Evolutionary conservation across 2,797 vertebrate species (phyloP), one percentile per base, ranked within the genome.

Genomic region (Tapirus indicus): DNA sequence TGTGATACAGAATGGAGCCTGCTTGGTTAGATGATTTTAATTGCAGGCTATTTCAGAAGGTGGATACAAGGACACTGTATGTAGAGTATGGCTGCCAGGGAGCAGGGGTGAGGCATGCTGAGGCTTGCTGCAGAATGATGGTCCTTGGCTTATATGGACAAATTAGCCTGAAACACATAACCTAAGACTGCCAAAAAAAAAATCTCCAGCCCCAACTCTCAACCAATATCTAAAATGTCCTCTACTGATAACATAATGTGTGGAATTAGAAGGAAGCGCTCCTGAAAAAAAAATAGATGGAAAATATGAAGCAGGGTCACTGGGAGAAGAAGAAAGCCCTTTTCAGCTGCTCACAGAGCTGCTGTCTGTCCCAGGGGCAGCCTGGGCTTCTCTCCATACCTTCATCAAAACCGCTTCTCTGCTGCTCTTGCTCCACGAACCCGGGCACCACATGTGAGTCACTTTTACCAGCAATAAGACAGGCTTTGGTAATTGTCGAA

Each of bases 61-160:
- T 47, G 11, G 25, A 25, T 64, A n/a, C 13, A 21, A 12, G 11
- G 16, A 71, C 35, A 58, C 38, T 47, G 11, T 68, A 2, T 62
- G 85, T 94, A 52, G 18, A 66, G 77, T 8, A 56, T 9, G n/a
- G 64, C 69, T 75, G 62, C 62, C 49, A 84, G 44, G 23, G 27
- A 86, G 78, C 56, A 77, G 12, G 5, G 71, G 71, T 12, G 58
- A 88, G 49, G 49, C 78, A n/a, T 78, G 86, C 14, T 84, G 62
- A 77, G 77, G n/a, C 95, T 95, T 95, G 95, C 54, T 93, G 41
- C 49, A 29, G 25, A 91, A 49, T 21, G 74, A 79, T 75, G 35
- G 78, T 77, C 60, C 54, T 16, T 88, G 41, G 41, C n/a, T 97
- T 92, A 75, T 88, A 35, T 23, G 14, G 62, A 85, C 38, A 89